Conservation (phyloP, 2,797 vertebrate genomes). For the Synanceia verrucosa region DNA sequence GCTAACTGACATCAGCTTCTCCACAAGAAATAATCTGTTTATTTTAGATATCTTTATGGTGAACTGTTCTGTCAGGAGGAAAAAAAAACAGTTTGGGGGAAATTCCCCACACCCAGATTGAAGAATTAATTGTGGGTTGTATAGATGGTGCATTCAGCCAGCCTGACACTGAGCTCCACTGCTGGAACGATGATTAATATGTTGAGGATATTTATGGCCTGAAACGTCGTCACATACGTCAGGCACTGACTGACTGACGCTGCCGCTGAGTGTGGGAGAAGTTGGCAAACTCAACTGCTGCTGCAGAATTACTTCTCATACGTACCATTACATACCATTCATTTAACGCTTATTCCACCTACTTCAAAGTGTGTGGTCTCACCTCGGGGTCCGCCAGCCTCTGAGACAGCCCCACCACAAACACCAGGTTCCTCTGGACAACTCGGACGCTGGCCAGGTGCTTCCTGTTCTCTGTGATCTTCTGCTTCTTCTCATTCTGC, state of each 20-base stretch:
- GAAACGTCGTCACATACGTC: background rate
- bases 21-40: background rate
- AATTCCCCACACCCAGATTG: no score
- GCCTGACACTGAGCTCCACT: background rate
- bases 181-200: constrained; percentile 4
- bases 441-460: constrained; percentile 93
- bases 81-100: no score
- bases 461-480: constrained; percentile 95
- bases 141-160: background rate
- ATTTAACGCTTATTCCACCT: background rate
- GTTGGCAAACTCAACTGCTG: background rate
- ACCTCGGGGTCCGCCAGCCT: constrained; percentile 93
- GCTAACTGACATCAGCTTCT: no score
- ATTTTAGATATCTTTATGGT: background rate
- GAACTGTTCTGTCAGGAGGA: background rate
- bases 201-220: constrained; percentile 21
- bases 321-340: background rate
- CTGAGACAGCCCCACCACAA: constrained; percentile 93
- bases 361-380: constrained; percentile 32
- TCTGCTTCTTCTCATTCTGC: constrained; percentile 96
- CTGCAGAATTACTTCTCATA: no score
- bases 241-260: background rate
- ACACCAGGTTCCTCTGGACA: constrained; percentile 94
- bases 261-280: constrained; percentile 27
- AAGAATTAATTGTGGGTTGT: no score